Conservation (phyloP, 2,888 invertebrate genomes). For the Cremastobaeus sp. region DNA sequence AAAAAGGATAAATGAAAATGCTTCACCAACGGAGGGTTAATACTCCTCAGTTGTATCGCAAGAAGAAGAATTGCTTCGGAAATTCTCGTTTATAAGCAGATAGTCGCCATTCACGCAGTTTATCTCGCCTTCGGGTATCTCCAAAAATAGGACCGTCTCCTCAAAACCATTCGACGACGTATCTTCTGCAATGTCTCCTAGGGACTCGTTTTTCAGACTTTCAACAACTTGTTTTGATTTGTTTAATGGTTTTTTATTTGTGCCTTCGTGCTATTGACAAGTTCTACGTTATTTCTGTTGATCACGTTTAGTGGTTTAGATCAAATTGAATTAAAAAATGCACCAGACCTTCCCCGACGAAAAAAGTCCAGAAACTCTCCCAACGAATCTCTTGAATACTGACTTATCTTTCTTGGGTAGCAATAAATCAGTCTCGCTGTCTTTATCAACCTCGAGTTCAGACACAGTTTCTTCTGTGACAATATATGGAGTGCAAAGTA, state of each 20-base stretch:
- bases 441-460: constrained; percentile 64
- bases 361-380: neutral
- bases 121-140: neutral
- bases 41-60: constrained; percentile 15
- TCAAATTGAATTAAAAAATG: too few relatives aligned
- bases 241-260: too few relatives aligned
- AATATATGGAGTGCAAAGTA: constrained; percentile 69
- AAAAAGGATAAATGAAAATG: too few relatives aligned
- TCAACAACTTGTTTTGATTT: too few relatives aligned
- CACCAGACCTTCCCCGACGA: too few relatives aligned
- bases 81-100: constrained; percentile 30
- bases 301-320: too few relatives aligned
- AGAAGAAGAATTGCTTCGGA: constrained; percentile 14
- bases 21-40: too few relatives aligned
- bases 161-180: neutral
- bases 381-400: neutral
- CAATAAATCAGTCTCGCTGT: constrained; percentile 17
- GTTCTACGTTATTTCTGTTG: too few relatives aligned
- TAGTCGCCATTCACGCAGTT: constrained; percentile 16
- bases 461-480: constrained; percentile 64
- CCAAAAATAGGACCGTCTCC: constrained; percentile 28
- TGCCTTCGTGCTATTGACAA: too few relatives aligned
- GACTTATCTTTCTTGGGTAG: constrained; percentile 4
- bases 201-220: too few relatives aligned
- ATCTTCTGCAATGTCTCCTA: too few relatives aligned